Evolutionary conservation across 2,888 invertebrate species (phyloP), one percentile per base, ranked within the genome.

Genomic region (Pyrgus malvae): DNA sequence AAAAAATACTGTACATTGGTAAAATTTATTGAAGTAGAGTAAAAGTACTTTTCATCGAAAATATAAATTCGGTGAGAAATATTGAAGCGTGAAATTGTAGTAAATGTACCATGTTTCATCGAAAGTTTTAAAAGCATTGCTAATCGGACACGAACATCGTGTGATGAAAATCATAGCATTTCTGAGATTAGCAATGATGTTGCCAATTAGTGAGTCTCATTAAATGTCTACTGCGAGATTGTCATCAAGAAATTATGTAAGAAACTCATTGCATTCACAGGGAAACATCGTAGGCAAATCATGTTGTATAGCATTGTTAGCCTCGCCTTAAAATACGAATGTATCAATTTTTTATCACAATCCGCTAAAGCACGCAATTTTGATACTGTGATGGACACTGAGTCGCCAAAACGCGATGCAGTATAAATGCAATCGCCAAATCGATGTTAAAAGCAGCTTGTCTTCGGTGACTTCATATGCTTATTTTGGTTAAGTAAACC

Each of bases 71-170:
- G 29, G 3, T 14, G 21, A 23, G 8, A 23, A 25, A 42, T 33
- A 35, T 33, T 3, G 25, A 25, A 35, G 41, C 31, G 49, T 50
- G 41, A 33, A 48, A 50, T 25, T 48, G 35, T 16, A 8, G 23
- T 48, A n/a, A n/a, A n/a, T 48, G 35, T 48, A 50, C 42, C 25
- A 25, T n/a, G 35, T 42, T n/a, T n/a, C n/a, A n/a, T 11, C 11
- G 42, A 50, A 42, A 42, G 42, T 50, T 33, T 25, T 17, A 42
- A 50, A 42, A 50, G 41, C 50, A 50, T 50, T 42, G 33, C 50
- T 42, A 50, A 50, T 50, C 23, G 42, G 9, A 16, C 50, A 42
- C 50, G 50, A 50, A 50, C 21, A 16, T 16, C 14, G 19, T 17
- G 41, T 9, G 40, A 49, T 48, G 37, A 4, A 21, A 31, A 33